Conservation (phyloP, 2,888 invertebrate species). For the Agrochola macilenta region DNA sequence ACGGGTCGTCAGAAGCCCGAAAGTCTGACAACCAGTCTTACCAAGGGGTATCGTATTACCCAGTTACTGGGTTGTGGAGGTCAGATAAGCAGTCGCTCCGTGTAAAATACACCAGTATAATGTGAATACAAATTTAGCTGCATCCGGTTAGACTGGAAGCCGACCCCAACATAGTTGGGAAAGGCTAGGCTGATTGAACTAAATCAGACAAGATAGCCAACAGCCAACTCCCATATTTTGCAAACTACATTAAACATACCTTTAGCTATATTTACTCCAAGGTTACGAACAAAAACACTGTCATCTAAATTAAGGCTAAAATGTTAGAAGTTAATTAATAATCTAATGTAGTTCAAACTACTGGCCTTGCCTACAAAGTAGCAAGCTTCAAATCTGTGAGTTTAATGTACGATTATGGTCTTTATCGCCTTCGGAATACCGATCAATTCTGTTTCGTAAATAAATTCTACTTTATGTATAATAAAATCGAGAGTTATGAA, state of each 20-base stretch:
- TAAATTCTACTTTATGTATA: constrained; percentile 47
- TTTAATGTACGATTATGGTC: constrained; percentile 47
- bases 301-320: constrained; percentile 23
- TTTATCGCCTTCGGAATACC: constrained; percentile 40
- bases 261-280: constrained; percentile 21
- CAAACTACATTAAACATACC: neutral
- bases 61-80: too few relatives aligned
- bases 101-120: too few relatives aligned
- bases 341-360: constrained; percentile 34
- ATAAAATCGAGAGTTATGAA: constrained; percentile 42
- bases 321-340: constrained; percentile 47
- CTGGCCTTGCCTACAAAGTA: constrained; percentile 40
- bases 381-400: constrained; percentile 42
- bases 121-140: too few relatives aligned
- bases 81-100: too few relatives aligned
- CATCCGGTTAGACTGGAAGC: too few relatives aligned
- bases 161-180: too few relatives aligned
- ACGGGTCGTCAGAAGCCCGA: too few relatives aligned
- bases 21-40: too few relatives aligned
- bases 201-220: neutral
- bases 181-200: neutral
- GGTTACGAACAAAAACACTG: constrained; percentile 12
- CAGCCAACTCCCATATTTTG: constrained; percentile 9
- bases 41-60: too few relatives aligned
- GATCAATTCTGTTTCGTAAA: constrained; percentile 35